Evolutionary conservation across 2,888 invertebrate species (phyloP).

Genomic region (Xanthorhoe designata): DNA sequence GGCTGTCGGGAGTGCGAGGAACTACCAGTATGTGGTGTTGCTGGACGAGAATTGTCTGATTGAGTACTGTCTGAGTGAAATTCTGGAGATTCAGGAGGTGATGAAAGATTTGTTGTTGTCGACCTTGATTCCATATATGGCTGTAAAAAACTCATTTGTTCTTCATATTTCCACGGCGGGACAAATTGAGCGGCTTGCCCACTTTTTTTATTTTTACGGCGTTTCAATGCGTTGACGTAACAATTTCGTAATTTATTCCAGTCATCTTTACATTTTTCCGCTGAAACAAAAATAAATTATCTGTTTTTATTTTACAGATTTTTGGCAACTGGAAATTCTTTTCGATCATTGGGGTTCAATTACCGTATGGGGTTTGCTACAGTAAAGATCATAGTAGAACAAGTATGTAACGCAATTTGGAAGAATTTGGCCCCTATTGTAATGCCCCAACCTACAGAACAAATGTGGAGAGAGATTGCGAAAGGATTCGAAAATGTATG

Average conservation of each 20-base stretch:
- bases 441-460: slow-evolving; percentile 25
- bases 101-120: slow-evolving; percentile 27
- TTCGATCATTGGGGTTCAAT: slow-evolving; percentile 46
- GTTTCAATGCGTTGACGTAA: slow-evolving; percentile 41
- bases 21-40: background rate
- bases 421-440: slow-evolving; percentile 35
- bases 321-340: slow-evolving; percentile 47
- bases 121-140: slow-evolving; percentile 36
- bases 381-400: slow-evolving; percentile 47
- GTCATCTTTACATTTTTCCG: slow-evolving; percentile 27
- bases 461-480: slow-evolving; percentile 25
- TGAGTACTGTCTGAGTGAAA: background rate
- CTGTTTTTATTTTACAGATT: slow-evolving; percentile 42
- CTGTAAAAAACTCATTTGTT: slow-evolving; percentile 44
- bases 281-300: slow-evolving; percentile 39
- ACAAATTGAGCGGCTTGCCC: slow-evolving; percentile 36
- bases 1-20: background rate
- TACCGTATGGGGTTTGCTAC: slow-evolving; percentile 49
- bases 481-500: slow-evolving; percentile 26
- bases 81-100: background rate
- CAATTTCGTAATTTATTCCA: slow-evolving; percentile 39
- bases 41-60: background rate
- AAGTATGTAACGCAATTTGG: slow-evolving; percentile 51
- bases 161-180: slow-evolving; percentile 46
- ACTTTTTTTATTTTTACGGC: slow-evolving; percentile 40